Evolutionary conservation across 2,888 invertebrate genomes (phyloP), one percentile per base, ranked within the genome.

Genomic region (Deilephila porcellus): DNA sequence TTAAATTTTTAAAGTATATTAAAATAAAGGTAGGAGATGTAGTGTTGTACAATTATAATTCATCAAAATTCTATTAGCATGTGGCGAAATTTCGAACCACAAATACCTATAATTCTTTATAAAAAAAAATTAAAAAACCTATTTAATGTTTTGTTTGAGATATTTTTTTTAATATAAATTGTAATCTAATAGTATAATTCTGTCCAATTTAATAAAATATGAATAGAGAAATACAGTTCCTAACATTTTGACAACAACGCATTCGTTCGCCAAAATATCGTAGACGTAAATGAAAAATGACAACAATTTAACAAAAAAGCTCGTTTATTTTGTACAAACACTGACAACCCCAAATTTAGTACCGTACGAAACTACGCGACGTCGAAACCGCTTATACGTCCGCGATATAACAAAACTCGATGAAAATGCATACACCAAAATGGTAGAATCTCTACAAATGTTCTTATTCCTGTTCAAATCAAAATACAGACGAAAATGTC

Each of bases 381-480:
- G 91, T 90, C 84, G 83, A 85, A 90, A 88, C 89, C 84, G 90
- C 87, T 89, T 91, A 87, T 88, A 88, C 90, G 90, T 91, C 87
- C 90, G 89, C 89, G 88, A 82, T 91, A 82, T 91, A 92, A 90
- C 89, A 92, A 93, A 93, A 93, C 88, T 91, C 89, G 90, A 93
- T 91, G 92, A 95, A 95, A 94, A 95, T 95, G 95, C 92, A 95
- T 92, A 89, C 91, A 95, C 91, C 96, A 96, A 96, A 96, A 97
- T 97, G 97, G 96, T 97, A 96, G 97, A 97, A 95, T 96, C 96
- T 90, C 94, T 97, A 91, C 97, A 97, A 96, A 97, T 97, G 97
- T 97, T 97, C 96, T 96, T 97, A 95, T 97, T 97, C 95, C 95
- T 97, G 92, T 97, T 97, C 95, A 97, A 97, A 95, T 97, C 97